Evolutionary conservation across 2,888 invertebrate species (phyloP).

Genomic region (Dysmachus trigonus): DNA sequence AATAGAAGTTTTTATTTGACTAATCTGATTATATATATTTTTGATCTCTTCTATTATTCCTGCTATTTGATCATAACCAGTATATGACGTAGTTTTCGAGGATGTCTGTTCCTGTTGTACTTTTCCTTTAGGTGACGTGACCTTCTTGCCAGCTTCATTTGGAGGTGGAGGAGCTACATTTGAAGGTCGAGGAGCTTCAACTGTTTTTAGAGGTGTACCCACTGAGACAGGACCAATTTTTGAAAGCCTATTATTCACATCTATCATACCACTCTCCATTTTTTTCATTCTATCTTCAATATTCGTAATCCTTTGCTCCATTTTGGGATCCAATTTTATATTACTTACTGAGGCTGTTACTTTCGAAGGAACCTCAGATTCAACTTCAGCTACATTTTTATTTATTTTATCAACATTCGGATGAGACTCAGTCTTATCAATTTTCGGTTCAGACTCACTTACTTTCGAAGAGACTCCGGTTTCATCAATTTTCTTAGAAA

Average conservation of each 20-base stretch:
- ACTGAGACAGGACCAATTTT: not conserved
- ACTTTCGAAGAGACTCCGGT: no score
- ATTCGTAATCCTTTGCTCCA: no score
- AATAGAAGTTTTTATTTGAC: not conserved
- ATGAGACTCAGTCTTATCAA: no score
- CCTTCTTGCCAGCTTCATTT: not conserved
- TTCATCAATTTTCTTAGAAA: not conserved
- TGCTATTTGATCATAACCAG: not conserved
- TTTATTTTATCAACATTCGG: no score
- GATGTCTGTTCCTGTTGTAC: not conserved
- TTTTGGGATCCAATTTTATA: not conserved
- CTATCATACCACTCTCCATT: not conserved
- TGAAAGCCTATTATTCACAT: not conserved
- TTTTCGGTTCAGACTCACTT: no score
- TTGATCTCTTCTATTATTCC: not conserved
- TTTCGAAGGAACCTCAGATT: no score
- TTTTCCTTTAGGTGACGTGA: not conserved
- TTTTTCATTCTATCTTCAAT: not conserved
- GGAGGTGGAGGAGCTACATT: no score
- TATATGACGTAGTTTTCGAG: not conserved
- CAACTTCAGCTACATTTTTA: no score
- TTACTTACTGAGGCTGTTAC: no score
- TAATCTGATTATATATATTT: not conserved
- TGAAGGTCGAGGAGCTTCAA: no score
- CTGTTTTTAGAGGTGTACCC: not conserved